A percentile compares a stretch with the other conserved stretches of the same genome.
These are phyloP conservation scores for Lochmaea crataegi DNA, from an alignment of 2,888 invertebrate species.

Conservation along the genomic window DNA sequence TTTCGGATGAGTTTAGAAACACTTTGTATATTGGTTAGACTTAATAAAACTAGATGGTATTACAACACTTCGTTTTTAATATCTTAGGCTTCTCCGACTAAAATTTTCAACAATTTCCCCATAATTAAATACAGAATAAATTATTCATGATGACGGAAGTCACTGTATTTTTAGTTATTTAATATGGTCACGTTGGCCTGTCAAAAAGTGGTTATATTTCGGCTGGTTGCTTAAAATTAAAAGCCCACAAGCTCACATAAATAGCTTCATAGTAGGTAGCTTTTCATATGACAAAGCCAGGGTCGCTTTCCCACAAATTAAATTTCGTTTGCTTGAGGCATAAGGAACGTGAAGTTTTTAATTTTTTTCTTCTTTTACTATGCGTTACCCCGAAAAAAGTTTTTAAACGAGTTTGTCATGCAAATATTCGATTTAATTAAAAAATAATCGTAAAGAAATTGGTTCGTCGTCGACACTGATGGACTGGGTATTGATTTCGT, in stretches of 20 bases:
- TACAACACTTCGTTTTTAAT: too few relatives aligned
- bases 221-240: conserved; percentile 50
- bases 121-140: background rate
- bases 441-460: background rate
- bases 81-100: background rate
- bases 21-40: too few relatives aligned
- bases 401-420: conserved; percentile 18
- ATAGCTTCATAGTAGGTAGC: conserved; percentile 50
- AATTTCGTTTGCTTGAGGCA: conserved; percentile 20
- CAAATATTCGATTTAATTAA: conserved; percentile 11
- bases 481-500: too few relatives aligned
- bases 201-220: conserved; percentile 34
- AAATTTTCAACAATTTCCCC: background rate
- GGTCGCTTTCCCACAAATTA: conserved; percentile 23
- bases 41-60: too few relatives aligned
- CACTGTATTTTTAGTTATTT: background rate
- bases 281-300: conserved; percentile 41
- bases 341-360: conserved; percentile 15
- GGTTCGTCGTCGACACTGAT: background rate
- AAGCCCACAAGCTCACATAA: conserved; percentile 53
- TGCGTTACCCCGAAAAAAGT: conserved; percentile 9
- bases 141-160: background rate
- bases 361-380: background rate
- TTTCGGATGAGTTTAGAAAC: too few relatives aligned
- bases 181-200: conserved; percentile 31